A percentile compares a stretch with the other conserved stretches of the same genome.
phyloP scores from a whole-genome alignment of 2,797 vertebrate genomes.

The Characodon lateralis region DNA sequence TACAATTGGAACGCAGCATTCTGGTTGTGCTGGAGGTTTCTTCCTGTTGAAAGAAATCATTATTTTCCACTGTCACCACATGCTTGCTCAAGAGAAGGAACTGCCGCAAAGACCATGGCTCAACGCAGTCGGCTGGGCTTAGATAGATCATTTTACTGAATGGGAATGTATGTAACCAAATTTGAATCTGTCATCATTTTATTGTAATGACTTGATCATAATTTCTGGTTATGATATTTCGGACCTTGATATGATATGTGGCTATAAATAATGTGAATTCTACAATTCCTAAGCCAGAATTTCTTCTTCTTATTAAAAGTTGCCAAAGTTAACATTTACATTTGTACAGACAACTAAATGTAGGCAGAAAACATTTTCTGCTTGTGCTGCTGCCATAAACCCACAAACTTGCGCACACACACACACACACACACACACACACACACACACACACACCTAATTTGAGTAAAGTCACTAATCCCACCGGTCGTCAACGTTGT shows the following conservation, averaged over 20 bases:
- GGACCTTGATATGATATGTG: background rate
- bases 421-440: too few relatives aligned
- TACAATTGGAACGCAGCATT: background rate
- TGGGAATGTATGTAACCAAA: too few relatives aligned
- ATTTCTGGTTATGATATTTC: background rate
- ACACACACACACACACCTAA: conserved; percentile 29
- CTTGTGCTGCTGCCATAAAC: conserved; percentile 10
- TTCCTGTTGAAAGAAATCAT: background rate
- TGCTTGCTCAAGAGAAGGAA: background rate
- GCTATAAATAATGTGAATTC: background rate
- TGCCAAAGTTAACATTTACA: background rate
- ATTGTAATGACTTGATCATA: background rate
- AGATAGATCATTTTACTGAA: background rate
- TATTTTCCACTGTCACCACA: background rate
- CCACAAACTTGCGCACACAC: conserved; percentile 19
- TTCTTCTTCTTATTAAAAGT: background rate
- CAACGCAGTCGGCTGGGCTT: background rate
- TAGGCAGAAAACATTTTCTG: conserved; percentile 10
- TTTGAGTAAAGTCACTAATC: conserved; percentile 74
- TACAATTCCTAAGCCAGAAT: background rate
- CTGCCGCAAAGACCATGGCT: background rate
- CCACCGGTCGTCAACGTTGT: conserved; percentile 48
- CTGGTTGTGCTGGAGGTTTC: background rate
- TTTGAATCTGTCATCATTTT: too few relatives aligned
- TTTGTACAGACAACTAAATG: background rate